phyloP scores from a whole-genome alignment of 1,140 invertebrate species.

The Bombyx mori region DNA sequence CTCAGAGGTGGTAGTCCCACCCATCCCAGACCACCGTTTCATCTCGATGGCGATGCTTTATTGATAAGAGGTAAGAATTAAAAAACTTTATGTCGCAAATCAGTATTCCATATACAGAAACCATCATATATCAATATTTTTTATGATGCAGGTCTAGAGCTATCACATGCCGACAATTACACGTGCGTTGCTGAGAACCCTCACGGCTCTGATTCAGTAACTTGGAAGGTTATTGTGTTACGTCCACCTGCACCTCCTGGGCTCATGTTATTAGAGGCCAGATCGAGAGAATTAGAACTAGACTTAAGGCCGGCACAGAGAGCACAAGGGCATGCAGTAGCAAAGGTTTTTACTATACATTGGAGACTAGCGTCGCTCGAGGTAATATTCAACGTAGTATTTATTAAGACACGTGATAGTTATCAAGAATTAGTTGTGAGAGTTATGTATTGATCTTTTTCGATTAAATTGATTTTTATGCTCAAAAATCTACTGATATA shows the following conservation, averaged over 20 bases:
- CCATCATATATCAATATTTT: not conserved
- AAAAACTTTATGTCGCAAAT: not conserved
- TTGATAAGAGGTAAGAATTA: conserved; percentile 71
- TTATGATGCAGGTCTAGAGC: conserved; percentile 55
- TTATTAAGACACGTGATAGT: not conserved
- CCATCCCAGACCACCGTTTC: conserved; percentile 74
- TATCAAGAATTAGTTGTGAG: not conserved
- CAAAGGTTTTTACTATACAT: conserved; percentile 51
- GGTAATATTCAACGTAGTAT: conserved; percentile 22
- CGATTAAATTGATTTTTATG: not conserved
- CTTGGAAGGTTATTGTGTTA: conserved; percentile 83
- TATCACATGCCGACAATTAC: conserved; percentile 85
- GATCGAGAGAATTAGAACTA: conserved; percentile 75
- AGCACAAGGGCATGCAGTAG: conserved; percentile 49
- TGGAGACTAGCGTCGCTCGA: conserved; percentile 58
- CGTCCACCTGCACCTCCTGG: conserved; percentile 79
- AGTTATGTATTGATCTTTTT: not conserved
- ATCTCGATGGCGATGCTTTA: conserved; percentile 74
- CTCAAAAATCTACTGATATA: conserved; percentile 1
- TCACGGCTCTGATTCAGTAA: conserved; percentile 86
- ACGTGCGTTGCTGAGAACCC: conserved; percentile 88
- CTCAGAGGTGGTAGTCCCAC: conserved; percentile 73
- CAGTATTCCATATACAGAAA: not conserved
- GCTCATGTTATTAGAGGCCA: conserved; percentile 74
- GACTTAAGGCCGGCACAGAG: conserved; percentile 73